Evolutionary conservation across 1,140 invertebrate genomes (phyloP).

Genomic region (Bombus waltoni): DNA sequence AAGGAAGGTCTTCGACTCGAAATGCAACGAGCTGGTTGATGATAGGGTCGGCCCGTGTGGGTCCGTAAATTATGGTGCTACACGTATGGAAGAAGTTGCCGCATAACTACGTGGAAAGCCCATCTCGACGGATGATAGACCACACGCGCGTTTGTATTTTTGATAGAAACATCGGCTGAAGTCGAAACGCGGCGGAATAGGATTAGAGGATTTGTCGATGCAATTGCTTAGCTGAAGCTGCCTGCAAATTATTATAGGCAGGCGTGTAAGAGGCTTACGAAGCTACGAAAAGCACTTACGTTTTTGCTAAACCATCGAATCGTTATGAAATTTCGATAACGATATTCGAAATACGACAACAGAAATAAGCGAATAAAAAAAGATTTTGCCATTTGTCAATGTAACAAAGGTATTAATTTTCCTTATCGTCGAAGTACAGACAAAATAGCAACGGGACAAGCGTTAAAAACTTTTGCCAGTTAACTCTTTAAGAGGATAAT

Average conservation of each 20-base stretch:
- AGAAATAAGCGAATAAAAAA: no score
- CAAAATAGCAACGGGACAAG: no score
- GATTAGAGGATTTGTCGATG: slow-evolving; percentile 33
- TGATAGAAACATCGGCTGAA: not conserved
- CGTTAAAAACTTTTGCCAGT: no score
- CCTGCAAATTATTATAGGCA: slow-evolving; percentile 7
- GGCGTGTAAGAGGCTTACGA: slow-evolving; percentile 1
- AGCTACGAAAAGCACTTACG: not conserved
- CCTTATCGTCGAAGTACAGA: no score
- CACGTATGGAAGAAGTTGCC: slow-evolving; percentile 41
- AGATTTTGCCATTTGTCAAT: no score
- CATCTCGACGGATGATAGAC: slow-evolving; percentile 16
- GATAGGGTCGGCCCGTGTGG: slow-evolving; percentile 36
- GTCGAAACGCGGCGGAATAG: slow-evolving; percentile 12
- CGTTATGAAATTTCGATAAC: no score
- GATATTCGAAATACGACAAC: no score
- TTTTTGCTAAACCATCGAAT: not conserved
- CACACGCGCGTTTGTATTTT: slow-evolving; percentile 34
- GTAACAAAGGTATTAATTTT: no score
- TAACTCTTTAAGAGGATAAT: no score
- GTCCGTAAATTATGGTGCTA: slow-evolving; percentile 43
- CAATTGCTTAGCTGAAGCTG: not conserved
- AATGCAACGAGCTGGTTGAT: slow-evolving; percentile 36
- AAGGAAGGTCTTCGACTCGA: slow-evolving; percentile 42
- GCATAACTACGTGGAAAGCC: slow-evolving; percentile 31